Percentiles rank a stretch among this genome's conserved stretches.
Evolutionary conservation across 2,797 vertebrate species (phyloP).

Genomic region (Harpagifer antarcticus): DNA sequence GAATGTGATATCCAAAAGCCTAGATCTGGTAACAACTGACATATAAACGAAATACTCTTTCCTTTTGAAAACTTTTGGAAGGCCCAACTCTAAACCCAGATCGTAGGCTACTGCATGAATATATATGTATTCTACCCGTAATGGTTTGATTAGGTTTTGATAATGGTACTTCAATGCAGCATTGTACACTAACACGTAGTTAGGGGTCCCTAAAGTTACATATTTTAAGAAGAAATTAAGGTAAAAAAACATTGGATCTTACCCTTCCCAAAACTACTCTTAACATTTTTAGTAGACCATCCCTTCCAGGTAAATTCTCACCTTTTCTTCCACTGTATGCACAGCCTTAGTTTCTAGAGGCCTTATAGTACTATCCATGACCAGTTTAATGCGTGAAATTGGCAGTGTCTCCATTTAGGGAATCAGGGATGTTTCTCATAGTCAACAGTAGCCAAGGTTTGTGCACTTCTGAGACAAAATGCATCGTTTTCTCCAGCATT

Average conservation of each 20-base stretch:
- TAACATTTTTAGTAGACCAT: rapidly evolving
- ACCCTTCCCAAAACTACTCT: not conserved
- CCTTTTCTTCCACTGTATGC: no score
- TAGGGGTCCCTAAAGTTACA: no score
- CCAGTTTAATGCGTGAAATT: not conserved
- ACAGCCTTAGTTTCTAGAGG: no score
- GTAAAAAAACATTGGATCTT: not conserved
- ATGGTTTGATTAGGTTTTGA: no score
- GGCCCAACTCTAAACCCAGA: not conserved
- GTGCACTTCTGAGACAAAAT: not conserved
- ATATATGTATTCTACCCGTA: no score
- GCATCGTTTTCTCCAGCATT: not conserved
- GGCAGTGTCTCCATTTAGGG: not conserved
- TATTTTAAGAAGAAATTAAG: not conserved
- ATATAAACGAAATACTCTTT: not conserved
- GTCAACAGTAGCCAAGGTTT: not conserved
- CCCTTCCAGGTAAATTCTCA: not conserved
- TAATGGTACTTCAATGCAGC: not conserved
- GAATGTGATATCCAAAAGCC: not conserved
- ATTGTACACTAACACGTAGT: not conserved
- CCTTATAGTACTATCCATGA: no score
- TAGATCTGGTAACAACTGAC: not conserved
- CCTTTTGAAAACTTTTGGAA: not conserved
- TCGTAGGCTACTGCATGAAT: not conserved
- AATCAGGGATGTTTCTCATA: not conserved